Base-by-base conservation (phyloP, 2,113 vertebrate species). In the Morone chrysops region DNA sequence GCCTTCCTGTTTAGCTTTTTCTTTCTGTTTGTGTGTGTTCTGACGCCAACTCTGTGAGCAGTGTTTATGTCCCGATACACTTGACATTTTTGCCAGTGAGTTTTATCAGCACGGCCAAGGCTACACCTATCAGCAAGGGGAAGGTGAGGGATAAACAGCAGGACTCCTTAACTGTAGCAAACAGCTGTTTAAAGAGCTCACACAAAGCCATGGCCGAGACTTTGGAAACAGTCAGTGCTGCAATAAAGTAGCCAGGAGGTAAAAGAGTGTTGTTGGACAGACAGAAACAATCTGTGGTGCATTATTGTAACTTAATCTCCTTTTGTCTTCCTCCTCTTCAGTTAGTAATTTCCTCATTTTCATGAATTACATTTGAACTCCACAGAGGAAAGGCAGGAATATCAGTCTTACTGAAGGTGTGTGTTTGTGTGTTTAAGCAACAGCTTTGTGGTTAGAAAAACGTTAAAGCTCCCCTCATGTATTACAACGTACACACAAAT, bases 1-100 rank as follows among this genome's bases (percentile, higher is more conserved):
- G 50, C 75, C 80, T 92, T 94, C 89, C 90, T 94, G 92, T 93
- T 94, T 93, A 81, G 9, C 38, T 73, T 84, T 77, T 65, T 25
- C 60, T 43, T 65, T 77, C 53, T 40, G 48, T 54, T 36, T 75
- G 54, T 65, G 53, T 78, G 68, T 79, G 78, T 72, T 82, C 80
- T 53, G 45, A 41, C 7, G 43, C 75, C 59, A 88, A 20, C 66
- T 61, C 62, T 61, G 75, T 16, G 16, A 54, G 57, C 31, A 31
- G 62, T 90, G 90, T 90, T 92, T 91, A 86, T 40, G 68, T 80
- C 50, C 63, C 53, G 68, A 83, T 72, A 53, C 41, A 76, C 66
- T 77, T 77, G 51, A 90, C 69, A 87, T 84, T 62, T 84, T 78
- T 83, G 62, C 67, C 8, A 41, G 31, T 82, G 48, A 18, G 43